Evolutionary conservation across 2,113 vertebrate species (phyloP), one percentile per base, ranked within the genome.

Genomic region (Syrmaticus mikado): DNA sequence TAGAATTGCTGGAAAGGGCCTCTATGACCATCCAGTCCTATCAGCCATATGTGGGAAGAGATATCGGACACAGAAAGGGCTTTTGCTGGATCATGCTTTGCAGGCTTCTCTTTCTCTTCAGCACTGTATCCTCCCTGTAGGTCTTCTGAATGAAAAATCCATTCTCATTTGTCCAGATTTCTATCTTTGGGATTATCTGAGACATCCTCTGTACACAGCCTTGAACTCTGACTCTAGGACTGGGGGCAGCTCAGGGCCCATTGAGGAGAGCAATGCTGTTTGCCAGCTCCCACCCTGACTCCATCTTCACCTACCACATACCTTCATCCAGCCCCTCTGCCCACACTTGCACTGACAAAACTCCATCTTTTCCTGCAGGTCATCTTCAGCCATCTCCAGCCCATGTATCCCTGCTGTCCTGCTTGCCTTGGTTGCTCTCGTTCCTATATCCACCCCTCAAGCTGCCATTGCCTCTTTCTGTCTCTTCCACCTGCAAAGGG

Each of bases 1-100:
- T 53, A 28, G 27, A 16, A 53, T 28, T 5, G 10, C 27, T 53
- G 52, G 27, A 53, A 53, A 30, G 9, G 52, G 6, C 52, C 52
- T 53, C 27, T 17, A 30, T 30, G 52, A 53, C 27, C 52, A 53
- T 53, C 27, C 27, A 28, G 27, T 53, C 52, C 52, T 16, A 30
- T 15, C 27, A 17, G 15, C 52, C 28, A 36, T 57, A 67, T 10
- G 36, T 60, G 81, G 61, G 72, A 90, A 85, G 91, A 92, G 48
- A 41, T 0, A 0, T 18, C 2, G 30, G 81, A 72, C 1, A 3
- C 58, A 55, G 53, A 71, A 45, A 82, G 5, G 20, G 8, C 11
- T 85, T 76, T 61, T 52, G 60, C 21, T 41, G 82, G 25, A 57
- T 32, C 18, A 15, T 20, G 27, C 48, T 28, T 34, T 3, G 3